A percentile compares a stretch with the other conserved stretches of the same genome.
Conservation (phyloP, 30 jellyfish, hydroid and myxozoan genomes). For the Turritopsis dohrnii region DNA sequence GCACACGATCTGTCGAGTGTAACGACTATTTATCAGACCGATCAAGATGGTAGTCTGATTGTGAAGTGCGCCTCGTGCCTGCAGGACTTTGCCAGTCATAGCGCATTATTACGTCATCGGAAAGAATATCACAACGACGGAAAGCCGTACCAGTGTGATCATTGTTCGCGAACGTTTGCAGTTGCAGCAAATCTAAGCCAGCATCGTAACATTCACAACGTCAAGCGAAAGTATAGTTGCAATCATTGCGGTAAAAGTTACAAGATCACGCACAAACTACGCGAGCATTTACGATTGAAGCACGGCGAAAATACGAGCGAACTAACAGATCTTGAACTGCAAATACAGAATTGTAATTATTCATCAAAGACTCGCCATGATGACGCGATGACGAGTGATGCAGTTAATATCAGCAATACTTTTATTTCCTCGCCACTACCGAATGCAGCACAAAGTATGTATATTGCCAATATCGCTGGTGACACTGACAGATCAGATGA, state of each 20-base stretch:
- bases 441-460: background rate
- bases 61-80: constrained; percentile 23
- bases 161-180: constrained; percentile 12
- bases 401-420: background rate
- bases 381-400: background rate
- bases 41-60: background rate
- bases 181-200: constrained; percentile 20
- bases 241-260: constrained; percentile 19
- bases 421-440: background rate
- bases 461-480: background rate
- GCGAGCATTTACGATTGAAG: constrained; percentile 17
- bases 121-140: constrained; percentile 25
- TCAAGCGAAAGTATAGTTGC: constrained; percentile 22
- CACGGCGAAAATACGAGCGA: constrained; percentile 16
- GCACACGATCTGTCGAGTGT: constrained; percentile 10
- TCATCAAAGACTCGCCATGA: background rate
- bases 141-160: constrained; percentile 8
- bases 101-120: constrained; percentile 17
- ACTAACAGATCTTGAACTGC: constrained; percentile 12
- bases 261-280: constrained; percentile 3
- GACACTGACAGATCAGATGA: background rate
- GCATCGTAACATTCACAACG: constrained; percentile 10
- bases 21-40: constrained; percentile 16
- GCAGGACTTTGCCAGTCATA: constrained; percentile 8
- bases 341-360: background rate